Evolutionary conservation across 2,888 invertebrate genomes (phyloP).

Genomic region (Pristionchus maxplancki): DNA sequence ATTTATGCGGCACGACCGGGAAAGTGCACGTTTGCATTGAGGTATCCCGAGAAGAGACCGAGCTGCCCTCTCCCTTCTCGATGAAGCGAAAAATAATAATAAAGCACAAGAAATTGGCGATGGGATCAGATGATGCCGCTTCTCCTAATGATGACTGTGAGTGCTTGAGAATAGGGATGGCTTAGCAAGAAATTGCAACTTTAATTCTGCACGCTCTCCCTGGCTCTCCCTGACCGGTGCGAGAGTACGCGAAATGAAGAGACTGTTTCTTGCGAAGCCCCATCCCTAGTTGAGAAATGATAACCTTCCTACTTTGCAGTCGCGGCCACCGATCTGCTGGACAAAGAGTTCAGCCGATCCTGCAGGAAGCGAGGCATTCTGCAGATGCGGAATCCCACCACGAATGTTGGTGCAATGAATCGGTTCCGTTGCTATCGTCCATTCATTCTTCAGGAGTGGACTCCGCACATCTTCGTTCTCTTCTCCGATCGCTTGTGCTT

Average conservation of each 20-base stretch:
- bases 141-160: conserved; percentile 64
- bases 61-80: conserved; percentile 79
- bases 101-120: conserved; percentile 78
- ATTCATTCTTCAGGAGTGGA: conserved; percentile 72
- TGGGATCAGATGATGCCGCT: conserved; percentile 65
- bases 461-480: conserved; percentile 74
- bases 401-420: conserved; percentile 54
- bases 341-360: no score
- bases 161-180: background rate
- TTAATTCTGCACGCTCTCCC: no score
- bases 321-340: conserved; percentile 71
- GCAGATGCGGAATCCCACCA: conserved; percentile 64
- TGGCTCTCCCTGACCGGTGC: no score
- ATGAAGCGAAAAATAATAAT: conserved; percentile 80
- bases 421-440: background rate
- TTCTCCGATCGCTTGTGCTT: conserved; percentile 76
- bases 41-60: conserved; percentile 77
- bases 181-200: background rate
- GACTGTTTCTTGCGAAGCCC: no score
- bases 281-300: no score
- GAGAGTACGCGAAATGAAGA: no score
- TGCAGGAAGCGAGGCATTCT: conserved; percentile 72
- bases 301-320: conserved; percentile 56
- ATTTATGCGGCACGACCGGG: no score
- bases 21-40: no score